These are phyloP conservation scores for Dolichoris vasculosae DNA, from an alignment of 1,140 invertebrate species.

Conservation along the genomic window DNA sequence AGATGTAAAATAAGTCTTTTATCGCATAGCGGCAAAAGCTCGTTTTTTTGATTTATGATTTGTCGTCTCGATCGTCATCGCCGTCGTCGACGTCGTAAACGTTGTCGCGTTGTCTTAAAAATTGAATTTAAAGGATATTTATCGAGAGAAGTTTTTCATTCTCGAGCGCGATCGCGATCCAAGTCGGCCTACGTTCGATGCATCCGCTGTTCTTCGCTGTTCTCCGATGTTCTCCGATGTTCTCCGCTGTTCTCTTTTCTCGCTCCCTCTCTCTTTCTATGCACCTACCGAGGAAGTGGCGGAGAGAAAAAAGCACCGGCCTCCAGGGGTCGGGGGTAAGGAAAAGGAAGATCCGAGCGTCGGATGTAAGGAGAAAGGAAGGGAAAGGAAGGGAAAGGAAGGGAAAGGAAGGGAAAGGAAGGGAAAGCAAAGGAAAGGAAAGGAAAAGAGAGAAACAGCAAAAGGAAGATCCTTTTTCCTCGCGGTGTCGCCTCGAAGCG, in stretches of 20 bases:
- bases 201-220: conserved; percentile 46
- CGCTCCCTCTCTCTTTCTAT: conserved; percentile 51
- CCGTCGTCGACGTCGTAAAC: not conserved
- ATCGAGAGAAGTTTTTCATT: conserved; percentile 18
- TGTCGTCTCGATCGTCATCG: not conserved
- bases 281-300: conserved; percentile 4
- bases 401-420: conserved; percentile 38
- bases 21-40: not conserved
- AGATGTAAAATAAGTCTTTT: not conserved
- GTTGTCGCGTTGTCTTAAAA: not conserved
- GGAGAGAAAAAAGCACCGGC: not conserved
- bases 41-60: not conserved
- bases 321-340: not conserved
- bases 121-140: not conserved
- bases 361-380: conserved; percentile 12
- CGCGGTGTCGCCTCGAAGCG: not conserved
- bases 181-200: not conserved
- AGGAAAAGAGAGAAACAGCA: conserved; percentile 42
- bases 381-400: conserved; percentile 22
- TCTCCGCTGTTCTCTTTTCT: conserved; percentile 50
- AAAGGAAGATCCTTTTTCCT: conserved; percentile 57
- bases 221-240: conserved; percentile 22
- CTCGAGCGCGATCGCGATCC: not conserved
- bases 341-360: conserved; percentile 35
- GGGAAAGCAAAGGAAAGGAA: not conserved